Base-by-base conservation (phyloP, 2,888 invertebrate genomes). In the Cryptocephalus primarius region DNA sequence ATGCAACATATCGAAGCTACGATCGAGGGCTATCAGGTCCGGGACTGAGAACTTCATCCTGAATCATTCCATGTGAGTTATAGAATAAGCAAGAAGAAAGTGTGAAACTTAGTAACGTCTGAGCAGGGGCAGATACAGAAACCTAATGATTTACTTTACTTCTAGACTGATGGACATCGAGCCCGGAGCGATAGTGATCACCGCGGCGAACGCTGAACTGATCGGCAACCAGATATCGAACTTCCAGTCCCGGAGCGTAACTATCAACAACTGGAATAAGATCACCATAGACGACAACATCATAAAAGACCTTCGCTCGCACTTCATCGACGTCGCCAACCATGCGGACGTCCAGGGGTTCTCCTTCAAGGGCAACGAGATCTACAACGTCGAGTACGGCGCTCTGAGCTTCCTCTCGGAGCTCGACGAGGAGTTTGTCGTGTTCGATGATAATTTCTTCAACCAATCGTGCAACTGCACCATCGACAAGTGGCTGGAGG, bases 11-110 rank as follows among this genome's bases (percentile, higher is more conserved):
- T 69, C 74, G 42, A 70, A 68, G 43, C 60, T 85, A 33, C 72
- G 76, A 49, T 70, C 74, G 1, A 75, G 74, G 55, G 82, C 84
- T 22, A 68, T 85, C 48, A 74, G 73, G 53, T 80, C 81, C 32
- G 83, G 78, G 43, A 74, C 82, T 47, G 75, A 72, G 39, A 80
- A 79, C 60, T 72, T 85, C 47, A 79, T 79, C 57, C 75, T 85
- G 61, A 75, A 77, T 60, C 71, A 78, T 65, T 79, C 81, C 50
- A 78, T 73, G 83, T 83, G 63, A 65, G 34, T 36, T 36, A 36
- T 2, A 36, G 2, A 36, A 36, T 6, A 4, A 6, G 22, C 2
- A 6, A 22, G 22, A 4, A 6, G 6, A 4, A 6, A 22, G 22
- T 2, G 22, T 22, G 6, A 22, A 22, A 4, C 22, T 22, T 22